These are phyloP conservation scores for Gobionotothen gibberifrons DNA, from an alignment of 2,797 vertebrate genomes.

Conservation along the genomic window DNA sequence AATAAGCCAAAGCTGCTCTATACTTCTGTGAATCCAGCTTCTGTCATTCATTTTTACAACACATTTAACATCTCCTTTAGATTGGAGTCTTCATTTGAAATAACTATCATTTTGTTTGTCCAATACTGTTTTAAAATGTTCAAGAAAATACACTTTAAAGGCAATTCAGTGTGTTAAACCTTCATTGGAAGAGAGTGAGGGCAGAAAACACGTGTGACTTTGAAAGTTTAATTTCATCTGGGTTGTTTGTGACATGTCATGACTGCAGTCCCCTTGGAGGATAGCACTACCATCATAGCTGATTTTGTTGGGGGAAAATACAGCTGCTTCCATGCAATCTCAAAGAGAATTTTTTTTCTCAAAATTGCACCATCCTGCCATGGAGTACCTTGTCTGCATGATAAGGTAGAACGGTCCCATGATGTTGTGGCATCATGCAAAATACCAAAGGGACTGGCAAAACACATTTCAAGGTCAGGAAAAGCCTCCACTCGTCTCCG, in stretches of 20 bases:
- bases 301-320: not conserved
- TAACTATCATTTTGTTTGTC: not conserved
- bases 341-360: slow-evolving; percentile 6
- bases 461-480: slow-evolving; percentile 52
- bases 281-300: not conserved
- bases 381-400: not conserved
- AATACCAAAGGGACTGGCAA: slow-evolving; percentile 40
- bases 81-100: not conserved
- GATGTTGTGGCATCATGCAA: slow-evolving; percentile 18
- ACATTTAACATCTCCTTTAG: not conserved
- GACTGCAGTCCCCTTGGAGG: not conserved
- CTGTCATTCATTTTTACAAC: not conserved
- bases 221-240: not conserved
- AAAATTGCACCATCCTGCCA: slow-evolving; percentile 22
- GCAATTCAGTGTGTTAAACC: not conserved
- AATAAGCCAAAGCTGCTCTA: not conserved
- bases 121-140: not conserved
- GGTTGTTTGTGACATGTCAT: not conserved
- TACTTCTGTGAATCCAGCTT: not conserved
- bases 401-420: slow-evolving; percentile 23
- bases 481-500: slow-evolving; percentile 24
- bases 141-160: not conserved
- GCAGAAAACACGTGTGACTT: not conserved
- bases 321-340: slow-evolving; percentile 17
- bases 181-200: not conserved